Evolutionary conservation across 2,888 invertebrate species (phyloP).

Genomic region (Heliconius ethilla): DNA sequence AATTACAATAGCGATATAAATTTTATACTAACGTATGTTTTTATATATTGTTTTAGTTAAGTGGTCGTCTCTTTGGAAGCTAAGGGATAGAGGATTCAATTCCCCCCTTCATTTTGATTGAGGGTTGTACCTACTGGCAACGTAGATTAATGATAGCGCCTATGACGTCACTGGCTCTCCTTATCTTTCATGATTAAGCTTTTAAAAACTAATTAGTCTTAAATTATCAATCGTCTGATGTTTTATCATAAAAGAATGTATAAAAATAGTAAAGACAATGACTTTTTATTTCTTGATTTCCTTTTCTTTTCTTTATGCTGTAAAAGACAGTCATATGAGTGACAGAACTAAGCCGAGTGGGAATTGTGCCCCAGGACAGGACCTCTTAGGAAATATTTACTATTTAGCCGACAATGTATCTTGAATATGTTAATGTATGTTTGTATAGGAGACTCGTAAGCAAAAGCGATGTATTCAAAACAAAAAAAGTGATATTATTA

Average conservation of each 20-base stretch:
- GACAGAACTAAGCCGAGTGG: too few species aligned
- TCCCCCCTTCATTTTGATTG: too few species aligned
- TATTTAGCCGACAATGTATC: neutral
- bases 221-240: constrained; percentile 22
- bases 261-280: neutral
- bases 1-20: constrained; percentile 7
- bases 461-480: neutral
- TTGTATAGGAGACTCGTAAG: neutral
- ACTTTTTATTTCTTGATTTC: neutral
- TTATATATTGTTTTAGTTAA: neutral
- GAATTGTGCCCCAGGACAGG: neutral
- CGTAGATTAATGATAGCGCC: neutral
- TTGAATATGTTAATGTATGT: neutral
- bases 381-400: neutral
- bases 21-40: neutral
- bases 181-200: neutral
- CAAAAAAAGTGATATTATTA: too few species aligned
- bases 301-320: neutral
- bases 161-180: neutral
- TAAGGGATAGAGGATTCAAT: too few species aligned
- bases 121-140: neutral
- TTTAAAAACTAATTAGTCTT: neutral
- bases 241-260: constrained; percentile 1
- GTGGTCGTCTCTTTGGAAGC: too few species aligned
- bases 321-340: neutral